Base-by-base conservation (phyloP, 1,140 invertebrate genomes). In the Listronotus bonariensis region DNA sequence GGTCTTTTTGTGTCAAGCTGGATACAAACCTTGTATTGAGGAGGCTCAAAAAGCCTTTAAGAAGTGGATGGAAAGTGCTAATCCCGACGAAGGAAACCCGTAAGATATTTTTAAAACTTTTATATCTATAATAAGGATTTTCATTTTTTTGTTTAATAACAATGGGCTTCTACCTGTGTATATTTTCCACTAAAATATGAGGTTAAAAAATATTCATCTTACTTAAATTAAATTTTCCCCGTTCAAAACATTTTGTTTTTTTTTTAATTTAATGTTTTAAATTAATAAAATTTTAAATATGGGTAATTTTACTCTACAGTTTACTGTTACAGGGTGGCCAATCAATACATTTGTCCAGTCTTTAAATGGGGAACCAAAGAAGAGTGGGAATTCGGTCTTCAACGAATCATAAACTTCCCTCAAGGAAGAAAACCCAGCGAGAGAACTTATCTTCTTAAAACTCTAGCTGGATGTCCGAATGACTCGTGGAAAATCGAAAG, bases 321-420 rank as follows among this genome's bases (percentile, higher is more conserved):
- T n/a, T n/a, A n/a, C n/a, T n/a, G 5, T 26, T 26, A 3, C 68
- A 92, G 90, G 5, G 84, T 90, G 38, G 81, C 86, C 9, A 89
- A 87, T 73, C 85, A 87, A 72, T 89, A 85, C 71, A 84, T 91
- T 41, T 91, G 90, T 58, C 88, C 89, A 6, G 87, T 92, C 2
- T 91, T 91, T 70, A 87, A 87, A 77, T 91, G 87, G 85, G 90
- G 90, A 0, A 85, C 87, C 0, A 80, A 82, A 60, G 85, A 89
- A 32, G 89, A 92, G 77, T 92, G 89, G 89, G 84, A 90, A 66
- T 91, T 91, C 72, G 89, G 89, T 57, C 79, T 92, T 0, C 82
- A 91, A 59, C 81, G 89, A 12, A 83, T 91, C 0, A 85, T 89
- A 20, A 85, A 90, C 67, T 91, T 91, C 77, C 88, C 89, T 0